phyloP scores from a whole-genome alignment of 2,888 invertebrate genomes.

The Acrobasis suavella region DNA sequence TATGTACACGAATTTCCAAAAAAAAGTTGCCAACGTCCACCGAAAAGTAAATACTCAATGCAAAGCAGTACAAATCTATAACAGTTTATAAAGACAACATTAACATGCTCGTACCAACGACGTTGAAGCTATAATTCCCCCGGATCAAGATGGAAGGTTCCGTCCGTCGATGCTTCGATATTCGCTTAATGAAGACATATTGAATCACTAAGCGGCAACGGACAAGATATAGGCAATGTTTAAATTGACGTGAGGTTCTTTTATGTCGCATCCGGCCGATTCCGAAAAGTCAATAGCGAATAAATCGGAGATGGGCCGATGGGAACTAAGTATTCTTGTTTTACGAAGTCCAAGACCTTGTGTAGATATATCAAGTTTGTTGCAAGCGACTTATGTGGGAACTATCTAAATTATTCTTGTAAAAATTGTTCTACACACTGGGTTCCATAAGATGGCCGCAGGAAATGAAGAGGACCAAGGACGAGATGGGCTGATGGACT shows the following conservation, averaged over 20 bases:
- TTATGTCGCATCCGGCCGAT: constrained; percentile 60
- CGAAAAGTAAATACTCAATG: background rate
- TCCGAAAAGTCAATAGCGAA: constrained; percentile 31
- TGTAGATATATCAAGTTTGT: background rate
- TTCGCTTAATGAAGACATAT: constrained; percentile 82
- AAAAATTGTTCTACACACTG: too few relatives aligned
- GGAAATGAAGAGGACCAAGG: too few relatives aligned
- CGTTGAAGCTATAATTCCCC: constrained; percentile 63
- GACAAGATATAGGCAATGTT: constrained; percentile 76
- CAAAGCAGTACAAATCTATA: background rate
- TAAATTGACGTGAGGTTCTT: constrained; percentile 76
- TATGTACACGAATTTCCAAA: too few relatives aligned
- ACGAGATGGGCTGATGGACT: too few relatives aligned
- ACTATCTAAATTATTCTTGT: too few relatives aligned
- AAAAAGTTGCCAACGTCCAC: background rate
- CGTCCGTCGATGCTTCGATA: constrained; percentile 73
- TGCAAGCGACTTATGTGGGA: too few relatives aligned
- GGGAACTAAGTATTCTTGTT: background rate
- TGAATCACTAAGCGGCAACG: constrained; percentile 76
- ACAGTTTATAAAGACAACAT: constrained; percentile 19
- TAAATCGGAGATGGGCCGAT: constrained; percentile 18
- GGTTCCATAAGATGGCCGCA: too few relatives aligned
- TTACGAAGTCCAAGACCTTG: background rate
- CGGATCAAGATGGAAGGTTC: constrained; percentile 76
- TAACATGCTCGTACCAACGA: constrained; percentile 38